These are phyloP conservation scores for Limanda limanda DNA, from an alignment of 2,113 vertebrate genomes.

Conservation along the genomic window DNA sequence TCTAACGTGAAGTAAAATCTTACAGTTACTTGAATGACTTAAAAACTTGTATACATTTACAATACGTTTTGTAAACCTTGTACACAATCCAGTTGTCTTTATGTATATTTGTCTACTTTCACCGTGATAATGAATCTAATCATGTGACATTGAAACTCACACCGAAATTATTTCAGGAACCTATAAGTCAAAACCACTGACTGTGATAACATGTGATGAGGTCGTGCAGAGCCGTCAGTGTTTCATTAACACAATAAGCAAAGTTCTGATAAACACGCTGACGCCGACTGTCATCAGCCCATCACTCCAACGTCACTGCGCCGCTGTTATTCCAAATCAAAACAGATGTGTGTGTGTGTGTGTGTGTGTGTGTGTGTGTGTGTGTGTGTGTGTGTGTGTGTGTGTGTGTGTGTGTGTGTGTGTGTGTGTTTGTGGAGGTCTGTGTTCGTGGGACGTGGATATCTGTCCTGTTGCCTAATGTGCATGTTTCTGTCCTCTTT, in stretches of 20 bases:
- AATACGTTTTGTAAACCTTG: no score
- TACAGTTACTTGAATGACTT: no score
- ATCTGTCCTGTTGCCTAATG: background rate
- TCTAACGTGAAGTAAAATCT: no score
- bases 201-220: background rate
- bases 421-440: constrained; percentile 32
- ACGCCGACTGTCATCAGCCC: constrained; percentile 21
- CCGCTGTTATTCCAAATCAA: constrained; percentile 16
- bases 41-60: no score
- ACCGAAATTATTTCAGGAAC: background rate
- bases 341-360: constrained; percentile 59
- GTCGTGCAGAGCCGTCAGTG: background rate
- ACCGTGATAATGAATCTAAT: no score
- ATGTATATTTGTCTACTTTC: no score
- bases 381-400: constrained; percentile 45
- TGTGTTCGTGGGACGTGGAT: constrained; percentile 9
- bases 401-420: constrained; percentile 49
- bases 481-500: background rate
- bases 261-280: constrained; percentile 25
- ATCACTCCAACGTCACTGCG: constrained; percentile 37
- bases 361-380: constrained; percentile 48
- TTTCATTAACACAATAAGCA: constrained; percentile 5
- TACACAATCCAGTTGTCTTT: no score
- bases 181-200: background rate
- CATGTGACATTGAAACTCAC: no score